Percentiles rank a stretch among this genome's conserved stretches.
Conservation (phyloP, 2,113 vertebrate genomes). For the Barbus barbus region DNA sequence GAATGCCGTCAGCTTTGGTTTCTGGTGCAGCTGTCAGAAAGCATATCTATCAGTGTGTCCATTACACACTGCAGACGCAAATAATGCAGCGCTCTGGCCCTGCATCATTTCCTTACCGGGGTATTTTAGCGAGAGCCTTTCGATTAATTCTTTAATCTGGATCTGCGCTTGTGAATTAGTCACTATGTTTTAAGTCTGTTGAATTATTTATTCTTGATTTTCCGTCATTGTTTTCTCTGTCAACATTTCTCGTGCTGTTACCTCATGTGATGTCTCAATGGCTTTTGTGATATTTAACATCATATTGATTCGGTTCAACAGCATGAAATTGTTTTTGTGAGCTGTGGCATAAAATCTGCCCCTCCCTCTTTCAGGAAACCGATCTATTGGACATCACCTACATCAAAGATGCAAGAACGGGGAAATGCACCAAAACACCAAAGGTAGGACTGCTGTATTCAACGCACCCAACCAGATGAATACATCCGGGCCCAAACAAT, state of each 20-base stretch:
- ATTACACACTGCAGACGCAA: constrained; percentile 25
- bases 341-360: background rate
- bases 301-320: background rate
- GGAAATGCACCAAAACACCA: constrained; percentile 77
- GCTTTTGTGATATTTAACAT: constrained; percentile 18
- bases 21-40: constrained; percentile 37
- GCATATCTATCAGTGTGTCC: constrained; percentile 35
- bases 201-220: background rate
- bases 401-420: constrained; percentile 78
- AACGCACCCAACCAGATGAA: background rate
- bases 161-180: background rate
- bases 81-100: constrained; percentile 23
- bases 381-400: constrained; percentile 76
- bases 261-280: no score
- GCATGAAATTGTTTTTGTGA: constrained; percentile 5
- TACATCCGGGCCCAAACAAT: background rate
- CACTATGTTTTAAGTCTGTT: background rate
- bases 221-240: background rate
- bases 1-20: constrained; percentile 28
- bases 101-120: background rate
- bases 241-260: no score
- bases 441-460: constrained; percentile 66
- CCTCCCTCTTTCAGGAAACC: constrained; percentile 67
- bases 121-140: constrained; percentile 18
- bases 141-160: background rate